Percentiles rank a stretch among this genome's conserved stretches.
These are phyloP conservation scores for Crypturellus undulatus DNA, from an alignment of 2,113 vertebrate species.

Conservation along the genomic window DNA sequence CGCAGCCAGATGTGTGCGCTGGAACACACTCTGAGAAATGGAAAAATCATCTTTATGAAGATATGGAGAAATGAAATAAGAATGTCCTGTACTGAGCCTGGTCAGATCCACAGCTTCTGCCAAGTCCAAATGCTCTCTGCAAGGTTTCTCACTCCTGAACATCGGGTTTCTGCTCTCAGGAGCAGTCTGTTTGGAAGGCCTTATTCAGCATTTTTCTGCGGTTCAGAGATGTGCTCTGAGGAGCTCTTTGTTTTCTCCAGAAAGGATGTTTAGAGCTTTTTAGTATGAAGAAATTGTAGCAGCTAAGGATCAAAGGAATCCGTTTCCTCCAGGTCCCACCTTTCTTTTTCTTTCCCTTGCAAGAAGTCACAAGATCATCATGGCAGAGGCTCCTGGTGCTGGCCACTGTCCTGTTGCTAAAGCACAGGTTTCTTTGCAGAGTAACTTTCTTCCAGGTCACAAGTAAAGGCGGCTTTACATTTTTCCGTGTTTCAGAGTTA, in stretches of 20 bases:
- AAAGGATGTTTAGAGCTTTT: background rate
- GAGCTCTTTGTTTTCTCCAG: constrained; percentile 37
- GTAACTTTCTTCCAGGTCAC: background rate
- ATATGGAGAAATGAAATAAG: constrained; percentile 57
- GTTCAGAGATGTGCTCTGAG: constrained; percentile 35
- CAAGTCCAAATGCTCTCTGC: background rate
- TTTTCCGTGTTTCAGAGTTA: background rate
- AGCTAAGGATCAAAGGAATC: constrained; percentile 25
- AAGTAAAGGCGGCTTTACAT: background rate
- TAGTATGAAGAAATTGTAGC: constrained; percentile 31
- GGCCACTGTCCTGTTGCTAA: background rate
- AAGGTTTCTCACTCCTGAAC: constrained; percentile 41
- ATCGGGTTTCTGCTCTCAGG: constrained; percentile 27
- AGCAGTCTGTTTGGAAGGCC: background rate
- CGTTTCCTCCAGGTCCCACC: constrained; percentile 31
- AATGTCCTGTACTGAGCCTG: constrained; percentile 66
- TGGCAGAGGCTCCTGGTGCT: constrained; percentile 20
- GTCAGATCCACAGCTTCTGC: constrained; percentile 54
- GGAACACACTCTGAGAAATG: constrained; percentile 41
- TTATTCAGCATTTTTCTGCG: constrained; percentile 56
- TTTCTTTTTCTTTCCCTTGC: background rate
- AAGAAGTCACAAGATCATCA: background rate
- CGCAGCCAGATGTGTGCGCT: constrained; percentile 69
- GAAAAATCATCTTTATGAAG: constrained; percentile 71
- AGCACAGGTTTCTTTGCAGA: background rate